These are phyloP conservation scores for Chitala chitala DNA, from an alignment of 2,113 vertebrate genomes.

Conservation along the genomic window DNA sequence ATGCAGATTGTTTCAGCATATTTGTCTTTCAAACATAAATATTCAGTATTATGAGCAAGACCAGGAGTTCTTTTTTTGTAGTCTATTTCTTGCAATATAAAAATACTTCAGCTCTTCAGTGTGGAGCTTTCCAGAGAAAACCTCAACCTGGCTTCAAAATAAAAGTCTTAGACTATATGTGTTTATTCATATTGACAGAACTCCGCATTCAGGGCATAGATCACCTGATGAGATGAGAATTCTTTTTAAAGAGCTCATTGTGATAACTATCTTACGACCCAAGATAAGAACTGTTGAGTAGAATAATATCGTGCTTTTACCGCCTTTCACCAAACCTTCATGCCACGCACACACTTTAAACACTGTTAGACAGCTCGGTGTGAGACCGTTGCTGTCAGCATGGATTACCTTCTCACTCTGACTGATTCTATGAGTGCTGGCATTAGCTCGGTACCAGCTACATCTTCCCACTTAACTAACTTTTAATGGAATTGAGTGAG, in stretches of 20 bases:
- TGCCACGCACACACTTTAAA: background rate
- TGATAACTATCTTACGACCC: too few relatives aligned
- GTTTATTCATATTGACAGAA: too few relatives aligned
- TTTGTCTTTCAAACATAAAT: background rate
- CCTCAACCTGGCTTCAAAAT: background rate
- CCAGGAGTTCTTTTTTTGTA: background rate
- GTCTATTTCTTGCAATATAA: too few relatives aligned
- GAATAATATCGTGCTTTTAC: too few relatives aligned
- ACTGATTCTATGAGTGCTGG: background rate
- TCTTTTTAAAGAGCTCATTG: too few relatives aligned
- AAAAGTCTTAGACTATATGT: background rate
- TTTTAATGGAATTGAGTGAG: constrained; percentile 2
- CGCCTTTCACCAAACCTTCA: constrained; percentile 1
- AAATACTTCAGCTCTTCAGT: background rate
- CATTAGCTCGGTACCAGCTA: background rate
- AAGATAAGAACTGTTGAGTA: too few relatives aligned
- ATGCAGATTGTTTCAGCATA: background rate
- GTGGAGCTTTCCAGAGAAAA: background rate
- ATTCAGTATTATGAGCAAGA: too few relatives aligned
- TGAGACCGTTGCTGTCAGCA: background rate
- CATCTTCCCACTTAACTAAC: constrained; percentile 2
- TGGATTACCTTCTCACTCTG: background rate
- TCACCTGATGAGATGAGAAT: too few relatives aligned
- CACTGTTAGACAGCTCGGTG: background rate
- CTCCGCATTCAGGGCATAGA: too few relatives aligned